These are phyloP conservation scores for Lepilemur ruficaudatus DNA, from an alignment of 2,797 vertebrate species.

Conservation along the genomic window DNA sequence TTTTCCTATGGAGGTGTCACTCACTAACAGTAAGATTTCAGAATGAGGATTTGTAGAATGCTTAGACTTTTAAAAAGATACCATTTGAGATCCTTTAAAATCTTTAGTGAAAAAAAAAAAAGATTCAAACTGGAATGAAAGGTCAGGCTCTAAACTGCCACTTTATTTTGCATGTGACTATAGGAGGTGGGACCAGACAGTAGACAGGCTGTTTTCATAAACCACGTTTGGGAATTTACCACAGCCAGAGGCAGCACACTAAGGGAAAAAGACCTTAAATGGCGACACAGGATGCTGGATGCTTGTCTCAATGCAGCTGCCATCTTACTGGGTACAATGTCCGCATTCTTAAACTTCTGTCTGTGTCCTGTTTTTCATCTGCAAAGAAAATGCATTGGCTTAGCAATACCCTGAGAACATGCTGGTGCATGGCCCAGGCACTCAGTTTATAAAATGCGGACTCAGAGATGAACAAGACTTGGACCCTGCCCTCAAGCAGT, in stretches of 20 bases:
- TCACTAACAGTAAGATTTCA: not conserved
- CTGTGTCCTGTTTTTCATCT: not conserved
- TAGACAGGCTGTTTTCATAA: not conserved
- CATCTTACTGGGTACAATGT: not conserved
- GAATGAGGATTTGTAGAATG: not conserved
- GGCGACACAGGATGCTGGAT: not conserved
- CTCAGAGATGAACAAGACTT: not conserved
- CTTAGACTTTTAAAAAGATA: not conserved
- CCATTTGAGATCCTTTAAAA: not conserved
- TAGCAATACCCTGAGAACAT: not conserved
- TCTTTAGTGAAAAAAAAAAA: not conserved
- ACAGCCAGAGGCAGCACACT: not conserved
- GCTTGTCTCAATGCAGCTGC: not conserved
- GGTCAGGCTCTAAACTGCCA: not conserved
- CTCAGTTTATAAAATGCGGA: not conserved
- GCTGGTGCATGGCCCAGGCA: not conserved
- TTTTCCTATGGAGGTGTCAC: not conserved
- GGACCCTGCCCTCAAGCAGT: not conserved
- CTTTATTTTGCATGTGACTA: not conserved
- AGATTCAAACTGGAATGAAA: not conserved
- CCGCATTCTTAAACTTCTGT: not conserved
- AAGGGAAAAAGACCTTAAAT: not conserved
- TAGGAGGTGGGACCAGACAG: not conserved
- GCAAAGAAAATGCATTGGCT: not conserved
- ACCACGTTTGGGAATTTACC: not conserved